These are phyloP conservation scores for Xyrichtys novacula DNA, from an alignment of 2,797 vertebrate genomes.

Conservation along the genomic window DNA sequence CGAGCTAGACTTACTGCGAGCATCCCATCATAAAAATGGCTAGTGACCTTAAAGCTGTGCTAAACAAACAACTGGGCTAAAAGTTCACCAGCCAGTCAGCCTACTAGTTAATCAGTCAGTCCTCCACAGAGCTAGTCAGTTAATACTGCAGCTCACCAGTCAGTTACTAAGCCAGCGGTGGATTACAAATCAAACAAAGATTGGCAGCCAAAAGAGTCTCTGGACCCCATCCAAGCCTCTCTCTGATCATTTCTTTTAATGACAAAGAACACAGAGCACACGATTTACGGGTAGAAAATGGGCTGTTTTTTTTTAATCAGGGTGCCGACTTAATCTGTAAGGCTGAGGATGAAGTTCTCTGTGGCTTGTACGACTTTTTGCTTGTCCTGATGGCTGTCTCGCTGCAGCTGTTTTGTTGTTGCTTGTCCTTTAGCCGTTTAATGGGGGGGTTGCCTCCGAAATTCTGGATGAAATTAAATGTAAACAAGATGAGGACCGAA, in stretches of 20 bases:
- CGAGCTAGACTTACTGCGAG: conserved; percentile 2
- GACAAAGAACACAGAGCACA: conserved; percentile 61
- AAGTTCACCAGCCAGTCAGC: background rate
- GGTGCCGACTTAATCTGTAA: conserved; percentile 52
- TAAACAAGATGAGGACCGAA: conserved; percentile 62
- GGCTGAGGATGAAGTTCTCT: conserved; percentile 41
- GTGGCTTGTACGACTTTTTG: conserved; percentile 20
- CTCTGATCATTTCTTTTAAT: conserved; percentile 70
- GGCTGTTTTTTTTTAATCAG: conserved; percentile 47
- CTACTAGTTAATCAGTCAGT: conserved; percentile 21
- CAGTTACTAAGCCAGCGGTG: conserved; percentile 51
- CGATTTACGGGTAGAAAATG: conserved; percentile 58
- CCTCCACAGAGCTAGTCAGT: conserved; percentile 37
- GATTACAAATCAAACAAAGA: conserved; percentile 70
- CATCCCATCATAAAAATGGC: conserved; percentile 19
- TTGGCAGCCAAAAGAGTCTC: conserved; percentile 63
- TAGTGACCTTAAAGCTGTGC: conserved; percentile 20
- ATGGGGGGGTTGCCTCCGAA: conserved; percentile 31
- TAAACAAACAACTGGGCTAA: background rate
- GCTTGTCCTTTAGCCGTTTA: conserved; percentile 67
- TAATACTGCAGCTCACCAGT: conserved; percentile 51
- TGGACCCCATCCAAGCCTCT: conserved; percentile 60
- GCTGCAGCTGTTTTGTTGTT: conserved; percentile 51
- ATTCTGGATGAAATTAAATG: conserved; percentile 60
- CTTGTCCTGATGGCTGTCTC: conserved; percentile 25